phyloP scores from a whole-genome alignment of 2,113 vertebrate genomes.

The Arizona elegans region DNA sequence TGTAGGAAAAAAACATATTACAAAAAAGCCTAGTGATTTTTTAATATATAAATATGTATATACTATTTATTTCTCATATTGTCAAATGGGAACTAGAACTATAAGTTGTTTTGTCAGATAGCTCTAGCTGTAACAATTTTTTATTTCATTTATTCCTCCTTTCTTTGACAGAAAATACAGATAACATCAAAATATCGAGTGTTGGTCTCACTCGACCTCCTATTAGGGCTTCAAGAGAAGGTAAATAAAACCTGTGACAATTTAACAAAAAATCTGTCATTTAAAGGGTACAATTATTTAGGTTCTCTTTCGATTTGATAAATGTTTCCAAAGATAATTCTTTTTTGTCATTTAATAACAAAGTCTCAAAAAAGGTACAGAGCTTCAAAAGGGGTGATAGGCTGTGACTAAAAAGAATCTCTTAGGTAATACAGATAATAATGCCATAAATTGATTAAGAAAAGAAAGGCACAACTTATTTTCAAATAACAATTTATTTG shows the following conservation, averaged over 20 bases:
- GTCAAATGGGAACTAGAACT: not conserved
- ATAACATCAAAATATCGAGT: not conserved
- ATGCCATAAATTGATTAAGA: too few species aligned
- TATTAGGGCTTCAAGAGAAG: conserved; percentile 50
- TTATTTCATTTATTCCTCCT: not conserved
- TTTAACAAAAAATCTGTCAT: not conserved
- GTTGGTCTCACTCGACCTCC: conserved; percentile 56
- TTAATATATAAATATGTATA: not conserved
- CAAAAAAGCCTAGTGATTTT: not conserved
- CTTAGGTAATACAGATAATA: too few species aligned
- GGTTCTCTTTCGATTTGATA: not conserved
- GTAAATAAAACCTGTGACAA: conserved; percentile 41
- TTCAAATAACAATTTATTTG: too few species aligned
- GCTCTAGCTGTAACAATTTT: not conserved
- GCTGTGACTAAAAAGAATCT: too few species aligned
- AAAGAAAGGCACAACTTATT: too few species aligned
- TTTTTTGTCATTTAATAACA: not conserved
- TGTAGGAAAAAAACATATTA: not conserved
- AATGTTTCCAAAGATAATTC: not conserved
- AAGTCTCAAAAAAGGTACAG: too few species aligned
- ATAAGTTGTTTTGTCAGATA: too few species aligned
- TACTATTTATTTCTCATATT: not conserved
- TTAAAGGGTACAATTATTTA: not conserved
- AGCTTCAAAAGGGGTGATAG: too few species aligned
- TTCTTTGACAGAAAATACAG: conserved; percentile 28